A percentile compares a stretch with the other conserved stretches of the same genome.
Evolutionary conservation across 1,140 invertebrate genomes (phyloP).

Genomic region (Camponotus pennsylvanicus): DNA sequence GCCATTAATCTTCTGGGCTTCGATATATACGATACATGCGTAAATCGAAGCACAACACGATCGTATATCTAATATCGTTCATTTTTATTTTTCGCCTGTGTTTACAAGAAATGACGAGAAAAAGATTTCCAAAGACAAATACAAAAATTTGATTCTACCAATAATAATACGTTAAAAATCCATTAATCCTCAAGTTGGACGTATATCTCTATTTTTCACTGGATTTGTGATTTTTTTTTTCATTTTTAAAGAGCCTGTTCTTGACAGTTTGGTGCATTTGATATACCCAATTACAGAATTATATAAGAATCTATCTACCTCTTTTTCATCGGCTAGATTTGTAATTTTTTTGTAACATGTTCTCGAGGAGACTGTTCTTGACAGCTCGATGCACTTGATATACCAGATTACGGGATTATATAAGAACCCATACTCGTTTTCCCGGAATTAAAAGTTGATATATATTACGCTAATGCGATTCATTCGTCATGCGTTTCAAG

Average conservation of each 20-base stretch:
- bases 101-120: not conserved
- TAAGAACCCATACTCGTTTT: not conserved
- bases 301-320: not conserved
- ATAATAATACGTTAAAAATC: not conserved
- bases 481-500: not conserved
- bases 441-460: not conserved
- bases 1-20: constrained; percentile 21
- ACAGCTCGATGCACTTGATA: not conserved
- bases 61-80: not conserved
- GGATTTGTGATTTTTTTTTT: not conserved
- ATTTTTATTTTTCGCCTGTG: not conserved
- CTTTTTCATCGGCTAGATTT: not conserved
- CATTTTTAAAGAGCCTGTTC: constrained; percentile 2
- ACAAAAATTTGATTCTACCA: constrained; percentile 17
- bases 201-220: not conserved
- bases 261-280: not conserved
- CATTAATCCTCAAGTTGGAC: not conserved
- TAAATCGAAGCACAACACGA: not conserved
- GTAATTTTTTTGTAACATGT: constrained; percentile 1
- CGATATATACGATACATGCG: not conserved
- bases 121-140: not conserved
- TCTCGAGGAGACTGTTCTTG: constrained; percentile 1
- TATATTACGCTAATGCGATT: constrained; percentile 11
- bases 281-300: not conserved
- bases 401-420: not conserved